A percentile compares a stretch with the other conserved stretches of the same genome.
phyloP scores from a whole-genome alignment of 2,797 vertebrate genomes.

The Oceanodroma leucorhoa region DNA sequence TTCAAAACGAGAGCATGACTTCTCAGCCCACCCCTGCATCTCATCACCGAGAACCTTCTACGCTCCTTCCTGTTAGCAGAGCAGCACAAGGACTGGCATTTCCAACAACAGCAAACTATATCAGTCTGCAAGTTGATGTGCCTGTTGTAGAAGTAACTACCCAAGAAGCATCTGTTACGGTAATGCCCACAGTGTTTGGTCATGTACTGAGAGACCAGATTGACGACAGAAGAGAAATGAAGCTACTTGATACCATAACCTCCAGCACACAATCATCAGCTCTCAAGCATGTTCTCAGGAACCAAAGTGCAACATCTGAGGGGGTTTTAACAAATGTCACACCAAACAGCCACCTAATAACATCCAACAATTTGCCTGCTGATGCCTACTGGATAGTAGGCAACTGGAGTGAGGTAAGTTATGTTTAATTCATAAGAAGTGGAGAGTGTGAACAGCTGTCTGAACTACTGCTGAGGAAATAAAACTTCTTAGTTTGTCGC shows the following conservation, averaged over 20 bases:
- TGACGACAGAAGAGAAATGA: background rate
- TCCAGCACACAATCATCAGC: conserved; percentile 15
- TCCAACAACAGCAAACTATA: conserved; percentile 3
- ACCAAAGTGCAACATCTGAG: background rate
- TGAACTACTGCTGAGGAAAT: background rate
- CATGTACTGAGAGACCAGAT: background rate
- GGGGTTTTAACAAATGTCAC: conserved; percentile 20
- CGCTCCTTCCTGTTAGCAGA: background rate
- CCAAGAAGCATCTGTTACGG: background rate
- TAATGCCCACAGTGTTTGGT: background rate
- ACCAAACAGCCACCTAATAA: background rate
- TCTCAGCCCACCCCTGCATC: background rate
- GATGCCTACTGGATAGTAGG: conserved; percentile 85
- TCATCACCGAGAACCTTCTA: background rate
- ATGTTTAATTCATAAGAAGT: background rate
- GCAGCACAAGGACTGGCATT: background rate
- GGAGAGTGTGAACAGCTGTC: background rate
- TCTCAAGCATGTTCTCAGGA: background rate
- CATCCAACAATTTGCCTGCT: conserved; percentile 10
- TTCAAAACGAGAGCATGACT: background rate
- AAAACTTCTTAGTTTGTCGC: background rate
- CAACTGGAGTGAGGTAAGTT: conserved; percentile 90
- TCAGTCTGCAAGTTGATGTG: conserved; percentile 9
- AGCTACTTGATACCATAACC: background rate
- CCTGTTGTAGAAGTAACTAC: background rate